Evolutionary conservation across 2,113 vertebrate genomes (phyloP), one percentile per base, ranked within the genome.

Genomic region (Toxotes chatareus): DNA sequence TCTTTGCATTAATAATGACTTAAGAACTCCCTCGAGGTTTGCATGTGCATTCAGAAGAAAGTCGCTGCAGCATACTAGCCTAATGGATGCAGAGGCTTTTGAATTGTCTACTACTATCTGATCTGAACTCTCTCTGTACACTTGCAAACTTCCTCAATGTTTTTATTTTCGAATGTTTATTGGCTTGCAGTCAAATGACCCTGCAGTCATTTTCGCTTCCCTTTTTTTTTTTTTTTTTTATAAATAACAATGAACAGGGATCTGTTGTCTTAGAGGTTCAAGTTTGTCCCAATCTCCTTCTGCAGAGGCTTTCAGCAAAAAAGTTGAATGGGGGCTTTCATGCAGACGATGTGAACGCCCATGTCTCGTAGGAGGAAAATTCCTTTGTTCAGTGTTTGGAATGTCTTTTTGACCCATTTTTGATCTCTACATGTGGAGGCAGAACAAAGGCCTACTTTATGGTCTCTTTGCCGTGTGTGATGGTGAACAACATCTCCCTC

Each of bases 311-410:
- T 31, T 49, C 19, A 8, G 55, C 16, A 32, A 3, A 32, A 53
- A 47, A 47, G 23, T 51, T 49, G 42, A 38, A 71, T 59, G 31
- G 40, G 40, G 36, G 0, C 17, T 80, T 67, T 84, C 55, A 61
- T 80, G 64, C 66, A 57, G 27, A 75, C 57, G 53, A 34, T 47
- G 53, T 55, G 23, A 9, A 70, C 56, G 57, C 11, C 82, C 53
- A 36, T 32, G 63, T 36, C 40, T 59, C 1, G 36, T 46, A 69
- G 60, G 55, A 62, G n/a, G 49, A 79, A 71, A 63, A 66, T 27
- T 31, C 16, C 55, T 87, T 90, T 90, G 84, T 86, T 75, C 60
- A 36, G 70, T 67, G 32, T 78, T 68, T 79, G 42, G 12, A 83
- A 76, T 82, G 68, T 44, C 64, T 57, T 70, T 59, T 62, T 62